These are phyloP conservation scores for Bufo gargarizans DNA, from an alignment of 2,113 vertebrate species.

Conservation along the genomic window DNA sequence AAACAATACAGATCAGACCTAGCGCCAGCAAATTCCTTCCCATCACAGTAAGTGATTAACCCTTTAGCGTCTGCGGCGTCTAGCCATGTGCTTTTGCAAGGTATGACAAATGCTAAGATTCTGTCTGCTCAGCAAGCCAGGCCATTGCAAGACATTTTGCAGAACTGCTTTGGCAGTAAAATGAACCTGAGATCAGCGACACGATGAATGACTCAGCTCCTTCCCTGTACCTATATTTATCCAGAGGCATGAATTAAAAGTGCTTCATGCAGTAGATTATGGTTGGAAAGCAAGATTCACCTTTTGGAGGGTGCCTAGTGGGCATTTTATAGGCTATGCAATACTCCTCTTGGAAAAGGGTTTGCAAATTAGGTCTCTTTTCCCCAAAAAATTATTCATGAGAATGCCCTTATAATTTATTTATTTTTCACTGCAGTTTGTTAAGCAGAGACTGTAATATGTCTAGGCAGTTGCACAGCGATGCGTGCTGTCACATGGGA, in stretches of 20 bases:
- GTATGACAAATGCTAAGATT: background rate
- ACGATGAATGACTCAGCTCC: constrained; percentile 28
- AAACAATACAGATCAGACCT: constrained; percentile 21
- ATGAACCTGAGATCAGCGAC: constrained; percentile 3
- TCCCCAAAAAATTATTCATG: no score
- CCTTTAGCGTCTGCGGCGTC: background rate
- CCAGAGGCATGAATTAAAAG: constrained; percentile 10
- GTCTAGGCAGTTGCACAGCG: no score
- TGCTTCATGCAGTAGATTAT: background rate
- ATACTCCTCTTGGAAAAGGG: no score
- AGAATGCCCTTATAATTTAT: no score
- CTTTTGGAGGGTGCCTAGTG: background rate
- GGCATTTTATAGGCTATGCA: no score
- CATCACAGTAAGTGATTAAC: constrained; percentile 17
- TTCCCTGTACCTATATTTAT: constrained; percentile 41
- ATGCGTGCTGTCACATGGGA: no score
- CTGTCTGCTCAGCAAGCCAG: background rate
- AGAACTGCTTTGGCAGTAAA: constrained; percentile 12
- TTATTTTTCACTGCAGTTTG: no score
- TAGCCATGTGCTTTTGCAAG: background rate
- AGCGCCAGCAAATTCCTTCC: constrained; percentile 24
- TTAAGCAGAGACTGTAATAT: no score
- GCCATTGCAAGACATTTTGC: background rate
- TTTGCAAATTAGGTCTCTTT: no score
- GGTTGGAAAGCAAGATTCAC: background rate